Conservation (phyloP, 2,888 invertebrate genomes). For the Clunio marinus region DNA sequence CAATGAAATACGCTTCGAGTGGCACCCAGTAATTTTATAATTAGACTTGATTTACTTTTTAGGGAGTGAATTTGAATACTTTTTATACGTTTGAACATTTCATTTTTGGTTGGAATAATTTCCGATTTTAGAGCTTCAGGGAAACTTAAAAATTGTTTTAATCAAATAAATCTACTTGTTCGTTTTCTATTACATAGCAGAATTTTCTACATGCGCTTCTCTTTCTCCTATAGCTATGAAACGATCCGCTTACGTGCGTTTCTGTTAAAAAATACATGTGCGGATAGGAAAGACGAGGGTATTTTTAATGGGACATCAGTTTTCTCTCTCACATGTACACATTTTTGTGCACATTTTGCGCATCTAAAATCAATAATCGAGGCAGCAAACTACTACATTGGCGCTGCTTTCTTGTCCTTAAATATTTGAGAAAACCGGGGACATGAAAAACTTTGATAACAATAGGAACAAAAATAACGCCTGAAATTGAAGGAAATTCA, state of each 20-base stretch:
- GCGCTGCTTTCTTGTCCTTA: too few species aligned
- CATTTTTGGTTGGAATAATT: neutral
- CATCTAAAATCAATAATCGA: conserved; percentile 35
- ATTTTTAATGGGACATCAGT: conserved; percentile 36
- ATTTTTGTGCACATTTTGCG: conserved; percentile 35
- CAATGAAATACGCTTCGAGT: neutral
- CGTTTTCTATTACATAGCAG: neutral
- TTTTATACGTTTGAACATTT: too few species aligned
- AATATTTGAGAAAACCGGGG: too few species aligned
- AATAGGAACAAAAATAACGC: too few species aligned
- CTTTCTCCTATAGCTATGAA: too few species aligned
- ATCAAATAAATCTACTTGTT: too few species aligned
- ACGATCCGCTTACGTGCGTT: conserved; percentile 7
- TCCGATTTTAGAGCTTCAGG: neutral
- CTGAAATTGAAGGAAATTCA: too few species aligned
- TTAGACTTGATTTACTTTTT: conserved; percentile 26
- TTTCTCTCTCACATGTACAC: conserved; percentile 22
- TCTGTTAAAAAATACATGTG: neutral
- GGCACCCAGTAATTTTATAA: conserved; percentile 7
- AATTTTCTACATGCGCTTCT: neutral
- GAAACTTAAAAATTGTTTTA: neutral
- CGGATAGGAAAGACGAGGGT: conserved; percentile 11
- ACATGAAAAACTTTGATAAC: too few species aligned
- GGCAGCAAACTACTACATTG: conserved; percentile 35
- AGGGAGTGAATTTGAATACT: neutral